Percentiles rank a stretch among this genome's conserved stretches.
Evolutionary conservation across 1,140 invertebrate species (phyloP).

Genomic region (Saccostrea cuccullata): DNA sequence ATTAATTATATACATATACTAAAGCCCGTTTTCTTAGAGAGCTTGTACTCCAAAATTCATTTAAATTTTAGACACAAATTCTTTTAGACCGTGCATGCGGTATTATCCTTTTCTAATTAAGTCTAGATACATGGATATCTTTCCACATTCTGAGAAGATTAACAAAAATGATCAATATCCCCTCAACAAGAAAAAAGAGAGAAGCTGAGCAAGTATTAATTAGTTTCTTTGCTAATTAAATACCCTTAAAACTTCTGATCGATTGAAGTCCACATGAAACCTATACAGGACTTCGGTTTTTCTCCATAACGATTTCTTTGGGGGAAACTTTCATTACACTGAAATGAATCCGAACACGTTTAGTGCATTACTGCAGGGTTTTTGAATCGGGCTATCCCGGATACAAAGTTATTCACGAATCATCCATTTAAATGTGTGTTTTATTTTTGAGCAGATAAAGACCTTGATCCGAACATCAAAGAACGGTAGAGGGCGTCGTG

Average conservation of each 20-base stretch:
- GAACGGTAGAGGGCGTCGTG: not conserved
- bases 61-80: not conserved
- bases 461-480: not conserved
- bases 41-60: not conserved
- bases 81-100: not conserved
- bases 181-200: slow-evolving; percentile 4
- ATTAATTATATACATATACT: slow-evolving; percentile 19
- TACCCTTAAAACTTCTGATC: not conserved
- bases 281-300: not conserved
- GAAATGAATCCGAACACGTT: not conserved
- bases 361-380: not conserved
- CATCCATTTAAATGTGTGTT: not conserved
- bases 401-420: slow-evolving; percentile 6
- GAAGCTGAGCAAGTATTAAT: not conserved
- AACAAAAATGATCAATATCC: slow-evolving; percentile 11
- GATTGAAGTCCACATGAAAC: not conserved
- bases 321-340: not conserved
- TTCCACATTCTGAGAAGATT: not conserved
- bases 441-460: not conserved
- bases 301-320: not conserved
- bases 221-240: slow-evolving; percentile 4
- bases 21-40: not conserved
- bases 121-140: not conserved
- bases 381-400: not conserved
- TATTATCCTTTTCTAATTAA: not conserved